A percentile compares a stretch with the other conserved stretches of the same genome.
Evolutionary conservation across 2,888 invertebrate genomes (phyloP).

Genomic region (Scaptomyza cyrtandrae): DNA sequence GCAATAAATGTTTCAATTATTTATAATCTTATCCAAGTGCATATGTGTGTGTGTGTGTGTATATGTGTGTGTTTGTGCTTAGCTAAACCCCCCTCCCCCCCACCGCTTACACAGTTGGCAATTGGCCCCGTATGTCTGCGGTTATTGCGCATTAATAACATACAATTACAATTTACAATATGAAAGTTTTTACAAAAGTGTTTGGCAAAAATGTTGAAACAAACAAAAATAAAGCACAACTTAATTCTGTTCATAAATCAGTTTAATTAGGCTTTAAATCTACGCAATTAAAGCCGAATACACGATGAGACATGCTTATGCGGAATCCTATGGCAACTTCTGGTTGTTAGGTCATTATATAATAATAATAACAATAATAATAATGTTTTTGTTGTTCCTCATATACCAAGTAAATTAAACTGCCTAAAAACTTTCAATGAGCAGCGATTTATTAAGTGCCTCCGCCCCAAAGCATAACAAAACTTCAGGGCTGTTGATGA

Average conservation of each 20-base stretch:
- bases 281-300: conserved; percentile 14
- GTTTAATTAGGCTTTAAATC: conserved; percentile 45
- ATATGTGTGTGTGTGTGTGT: conserved; percentile 1
- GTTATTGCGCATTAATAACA: conserved; percentile 73
- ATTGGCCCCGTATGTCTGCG: conserved; percentile 14
- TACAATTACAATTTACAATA: conserved; percentile 66
- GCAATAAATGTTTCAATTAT: conserved; percentile 78
- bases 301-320: conserved; percentile 3
- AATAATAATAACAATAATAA: conserved; percentile 3
- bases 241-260: conserved; percentile 42
- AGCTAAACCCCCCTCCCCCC: conserved; percentile 39
- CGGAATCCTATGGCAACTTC: conserved; percentile 1
- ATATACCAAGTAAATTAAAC: conserved; percentile 53
- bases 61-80: conserved; percentile 11
- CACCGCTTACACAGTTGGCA: conserved; percentile 21
- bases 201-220: conserved; percentile 24
- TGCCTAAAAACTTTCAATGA: conserved; percentile 69
- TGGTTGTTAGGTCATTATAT: conserved; percentile 9
- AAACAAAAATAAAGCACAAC: background rate
- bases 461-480: background rate
- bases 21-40: conserved; percentile 53
- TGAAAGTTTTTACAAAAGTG: conserved; percentile 60
- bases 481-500: conserved; percentile 1
- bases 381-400: conserved; percentile 1
- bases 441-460: conserved; percentile 65